Evolutionary conservation across 2,113 vertebrate species (phyloP).

Genomic region (Microtus montanus): DNA sequence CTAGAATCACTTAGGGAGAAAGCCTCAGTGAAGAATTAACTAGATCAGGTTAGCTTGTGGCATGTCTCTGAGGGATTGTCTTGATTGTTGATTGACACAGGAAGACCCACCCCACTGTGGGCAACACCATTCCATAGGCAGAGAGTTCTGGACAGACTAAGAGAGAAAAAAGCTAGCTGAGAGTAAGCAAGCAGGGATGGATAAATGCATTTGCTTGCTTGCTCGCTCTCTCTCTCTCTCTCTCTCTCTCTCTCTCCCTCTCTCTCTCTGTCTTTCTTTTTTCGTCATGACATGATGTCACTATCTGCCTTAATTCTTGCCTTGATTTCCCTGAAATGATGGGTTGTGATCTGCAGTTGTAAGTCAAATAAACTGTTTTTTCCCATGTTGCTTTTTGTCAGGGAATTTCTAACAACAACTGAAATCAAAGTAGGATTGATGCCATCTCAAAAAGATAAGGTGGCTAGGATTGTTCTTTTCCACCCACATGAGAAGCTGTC

Average conservation of each 20-base stretch:
- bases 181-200: neutral
- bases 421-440: neutral
- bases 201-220: neutral
- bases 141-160: too few relatives aligned
- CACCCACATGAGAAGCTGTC: fast-evolving
- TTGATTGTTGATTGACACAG: neutral
- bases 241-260: too few relatives aligned
- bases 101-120: neutral
- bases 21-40: neutral
- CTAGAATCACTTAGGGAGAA: neutral
- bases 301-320: neutral
- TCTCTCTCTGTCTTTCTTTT: neutral
- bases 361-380: neutral
- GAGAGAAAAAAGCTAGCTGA: neutral
- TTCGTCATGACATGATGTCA: neutral
- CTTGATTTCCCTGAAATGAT: neutral
- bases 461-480: too few relatives aligned
- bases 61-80: neutral
- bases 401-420: neutral
- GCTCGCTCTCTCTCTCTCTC: too few relatives aligned
- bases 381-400: neutral
- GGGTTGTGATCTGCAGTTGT: neutral
- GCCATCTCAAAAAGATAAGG: neutral
- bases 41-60: neutral
- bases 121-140: neutral